Evolutionary conservation across 2,797 vertebrate species (phyloP), one percentile per base, ranked within the genome.

Genomic region (Oophaga sylvatica): DNA sequence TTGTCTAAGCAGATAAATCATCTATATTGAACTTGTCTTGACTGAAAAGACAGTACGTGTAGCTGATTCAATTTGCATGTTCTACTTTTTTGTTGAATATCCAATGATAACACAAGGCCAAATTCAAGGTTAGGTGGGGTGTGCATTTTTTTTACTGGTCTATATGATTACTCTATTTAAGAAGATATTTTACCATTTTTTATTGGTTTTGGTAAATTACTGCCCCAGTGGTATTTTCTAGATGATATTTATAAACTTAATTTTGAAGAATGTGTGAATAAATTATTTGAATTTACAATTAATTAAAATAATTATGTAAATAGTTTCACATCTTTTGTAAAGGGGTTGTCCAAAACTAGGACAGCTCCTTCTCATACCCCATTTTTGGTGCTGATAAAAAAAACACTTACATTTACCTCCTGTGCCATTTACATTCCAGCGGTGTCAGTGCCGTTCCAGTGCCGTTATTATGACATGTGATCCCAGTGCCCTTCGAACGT

Each of bases 1-100:
- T 95, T 96, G 95, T 96, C 95, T 95, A 95, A 95, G 93, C 92
- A 97, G 94, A 96, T 96, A 97, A 96, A 95, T 97, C 93, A 94
- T 95, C 95, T 89, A 90, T 95, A 94, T 93, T 95, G 95, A 96
- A 92, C 93, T 94, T 94, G 93, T 95, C 92, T 95, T 92, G 92
- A 91, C 90, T 89, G 91, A 87, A 90, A 91, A 95, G 94, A 94
- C 93, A 94, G 89, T 93, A 89, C 88, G 94, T 93, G 92, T 93
- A 91, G 92, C 85, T 96, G 91, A 96, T 96, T 97, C 95, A 95
- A 97, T 97, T 97, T 97, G 87, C 89, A 93, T 87, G 90, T 90
- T 78, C 57, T 45, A 84, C 48, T 0, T 62, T 92, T 82, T 45
- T 86, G 35, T 87, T 90, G 88, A 93, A 94, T 92, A 94, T 92